Evolutionary conservation across 2,888 invertebrate genomes (phyloP), one percentile per base, ranked within the genome.

Genomic region (Copidosoma aretas): DNA sequence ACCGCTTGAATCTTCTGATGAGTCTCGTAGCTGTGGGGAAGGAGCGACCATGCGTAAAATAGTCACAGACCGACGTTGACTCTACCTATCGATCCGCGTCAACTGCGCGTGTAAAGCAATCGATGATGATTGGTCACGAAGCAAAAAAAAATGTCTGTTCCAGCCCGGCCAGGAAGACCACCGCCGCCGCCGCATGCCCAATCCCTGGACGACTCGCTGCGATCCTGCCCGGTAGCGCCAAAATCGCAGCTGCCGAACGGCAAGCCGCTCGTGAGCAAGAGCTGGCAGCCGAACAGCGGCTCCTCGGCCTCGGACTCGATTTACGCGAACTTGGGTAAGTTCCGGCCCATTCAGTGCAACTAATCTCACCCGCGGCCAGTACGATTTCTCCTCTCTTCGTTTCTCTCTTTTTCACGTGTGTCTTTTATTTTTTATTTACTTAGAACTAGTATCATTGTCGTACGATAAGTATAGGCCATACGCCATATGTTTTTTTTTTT

Each of bases 241-340:
- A 87, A 86, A 58, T 78, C 53, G n/a, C 68, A 68, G 46, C 59
- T 46, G 52, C n/a, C 19, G 22, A 49, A 46, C 58, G 22, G 57
- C 17, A 66, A 67, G 41, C 58, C 64, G 22, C 68, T 73, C 46
- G 22, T 68, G 4, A 53, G 72, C 41, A 76, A 75, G 52, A 60
- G 71, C 57, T 75, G 76, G 75, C 76, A 75, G 63, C 73, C 74
- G 24, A 59, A 62, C 56, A 51, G 63, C 73, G 69, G 72, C 68
- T 73, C 75, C 59, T 74, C 80, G 57, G 75, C 77, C 68, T 76
- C 78, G 61, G 84, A 83, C 76, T 82, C 82, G 75, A 83, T 93
- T 79, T 94, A 94, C 84, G 93, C 93, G 74, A 94, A 94, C 86
- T 87, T 91, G 83, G 91, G 89, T 89, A 85, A 88, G 87, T 85